These are phyloP conservation scores for Condylostylus longicornis DNA, from an alignment of 1,140 invertebrate genomes.

Conservation along the genomic window DNA sequence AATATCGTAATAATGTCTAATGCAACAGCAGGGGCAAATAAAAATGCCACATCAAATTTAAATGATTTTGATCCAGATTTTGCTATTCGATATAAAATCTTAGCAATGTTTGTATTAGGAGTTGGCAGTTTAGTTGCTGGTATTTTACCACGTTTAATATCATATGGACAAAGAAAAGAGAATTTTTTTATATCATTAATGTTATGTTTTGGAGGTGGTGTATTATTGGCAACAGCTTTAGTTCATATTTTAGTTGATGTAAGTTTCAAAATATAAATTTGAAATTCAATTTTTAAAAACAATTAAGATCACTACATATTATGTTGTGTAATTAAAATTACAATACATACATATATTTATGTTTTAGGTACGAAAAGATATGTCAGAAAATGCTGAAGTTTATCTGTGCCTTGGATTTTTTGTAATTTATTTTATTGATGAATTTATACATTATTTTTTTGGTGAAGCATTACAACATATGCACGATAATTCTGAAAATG, in stretches of 20 bases:
- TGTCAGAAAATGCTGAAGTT: slow-evolving; percentile 45
- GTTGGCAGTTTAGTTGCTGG: slow-evolving; percentile 51
- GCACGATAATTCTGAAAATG: no score
- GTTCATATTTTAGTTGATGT: slow-evolving; percentile 75
- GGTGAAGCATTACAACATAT: slow-evolving; percentile 30
- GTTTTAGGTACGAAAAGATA: slow-evolving; percentile 30
- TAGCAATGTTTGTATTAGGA: slow-evolving; percentile 52
- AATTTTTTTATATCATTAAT: slow-evolving; percentile 47
- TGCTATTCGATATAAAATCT: slow-evolving; percentile 41
- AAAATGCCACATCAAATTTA: no score
- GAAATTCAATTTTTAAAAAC: background rate
- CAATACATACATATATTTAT: background rate
- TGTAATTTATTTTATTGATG: slow-evolving; percentile 62
- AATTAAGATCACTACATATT: background rate
- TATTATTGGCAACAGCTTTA: slow-evolving; percentile 65
- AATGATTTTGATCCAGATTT: no score
- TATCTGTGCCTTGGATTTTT: slow-evolving; percentile 63
- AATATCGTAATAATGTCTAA: no score
- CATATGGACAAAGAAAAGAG: slow-evolving; percentile 36
- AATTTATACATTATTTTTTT: slow-evolving; percentile 50
- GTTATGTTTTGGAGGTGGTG: slow-evolving; percentile 71
- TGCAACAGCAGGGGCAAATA: no score
- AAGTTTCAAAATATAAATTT: slow-evolving; percentile 11
- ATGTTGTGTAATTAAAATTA: background rate
- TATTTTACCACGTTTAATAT: slow-evolving; percentile 45